Percentiles rank a stretch among this genome's conserved stretches.
Conservation (phyloP, 2,888 invertebrate species). For the Noctua comes region DNA sequence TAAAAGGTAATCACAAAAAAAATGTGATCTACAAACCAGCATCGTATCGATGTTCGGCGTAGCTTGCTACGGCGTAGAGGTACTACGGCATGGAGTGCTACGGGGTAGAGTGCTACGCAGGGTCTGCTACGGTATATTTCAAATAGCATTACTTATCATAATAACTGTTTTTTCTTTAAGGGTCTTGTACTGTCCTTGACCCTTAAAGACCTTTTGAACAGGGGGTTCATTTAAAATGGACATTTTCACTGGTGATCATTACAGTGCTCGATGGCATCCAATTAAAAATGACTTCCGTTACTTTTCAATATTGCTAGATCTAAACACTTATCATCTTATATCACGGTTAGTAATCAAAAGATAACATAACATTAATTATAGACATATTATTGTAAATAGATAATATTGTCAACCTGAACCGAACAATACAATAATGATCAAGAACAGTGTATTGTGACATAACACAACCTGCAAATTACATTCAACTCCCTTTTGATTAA, state of each 20-base stretch:
- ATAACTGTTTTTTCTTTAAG: neutral
- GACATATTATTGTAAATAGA: neutral
- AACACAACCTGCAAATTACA: slow-evolving; percentile 30
- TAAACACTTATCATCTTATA: neutral
- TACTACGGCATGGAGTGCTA: neutral
- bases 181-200: too few relatives aligned
- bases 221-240: neutral
- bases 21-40: neutral
- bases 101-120: slow-evolving; percentile 11
- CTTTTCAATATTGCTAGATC: neutral
- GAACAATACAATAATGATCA: slow-evolving; percentile 14
- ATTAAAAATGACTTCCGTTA: neutral
- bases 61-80: slow-evolving; percentile 4
- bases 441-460: slow-evolving; percentile 34
- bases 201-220: too few relatives aligned
- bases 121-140: neutral
- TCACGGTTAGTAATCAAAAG: neutral
- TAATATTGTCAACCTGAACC: neutral
- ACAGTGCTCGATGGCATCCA: neutral
- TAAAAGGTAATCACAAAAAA: neutral
- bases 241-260: neutral
- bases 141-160: neutral
- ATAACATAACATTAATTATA: neutral
- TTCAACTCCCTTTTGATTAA: slow-evolving; percentile 34
- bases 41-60: neutral